Conservation (phyloP, 2,797 vertebrate genomes). For the Sternarchorhynchus goeldii region DNA sequence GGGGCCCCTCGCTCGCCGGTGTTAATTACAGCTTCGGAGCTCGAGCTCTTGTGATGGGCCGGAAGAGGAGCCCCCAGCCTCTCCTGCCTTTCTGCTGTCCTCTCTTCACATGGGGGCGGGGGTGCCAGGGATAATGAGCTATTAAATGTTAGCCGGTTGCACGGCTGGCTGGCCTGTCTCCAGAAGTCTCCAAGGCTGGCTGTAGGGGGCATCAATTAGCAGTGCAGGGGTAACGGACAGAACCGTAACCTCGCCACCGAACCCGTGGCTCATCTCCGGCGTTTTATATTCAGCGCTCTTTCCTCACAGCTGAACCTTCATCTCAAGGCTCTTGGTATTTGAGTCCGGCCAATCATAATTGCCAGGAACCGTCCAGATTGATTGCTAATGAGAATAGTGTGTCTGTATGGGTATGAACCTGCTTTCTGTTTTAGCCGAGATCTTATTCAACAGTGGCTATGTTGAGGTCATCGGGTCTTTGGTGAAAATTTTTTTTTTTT, state of each 20-base stretch:
- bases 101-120: constrained; percentile 54
- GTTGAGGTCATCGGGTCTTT: too few relatives aligned
- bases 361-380: background rate
- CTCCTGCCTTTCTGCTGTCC: constrained; percentile 26
- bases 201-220: constrained; percentile 54
- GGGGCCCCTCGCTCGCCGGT: background rate
- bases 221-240: constrained; percentile 13
- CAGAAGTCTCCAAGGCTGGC: constrained; percentile 42
- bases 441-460: too few relatives aligned
- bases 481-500: too few relatives aligned
- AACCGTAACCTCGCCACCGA: constrained; percentile 18
- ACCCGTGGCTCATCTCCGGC: background rate
- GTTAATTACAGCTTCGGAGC: constrained; percentile 17
- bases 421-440: background rate
- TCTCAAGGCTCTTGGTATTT: too few relatives aligned
- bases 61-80: background rate
- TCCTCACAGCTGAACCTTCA: background rate
- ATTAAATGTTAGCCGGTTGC: constrained; percentile 49
- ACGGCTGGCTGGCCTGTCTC: constrained; percentile 38
- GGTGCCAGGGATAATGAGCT: constrained; percentile 60
- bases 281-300: background rate
- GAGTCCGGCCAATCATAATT: too few relatives aligned
- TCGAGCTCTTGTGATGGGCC: background rate
- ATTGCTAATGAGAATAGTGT: background rate
- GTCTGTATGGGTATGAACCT: background rate